phyloP scores from a whole-genome alignment of 2,888 invertebrate genomes.

The Campoplex capitator region DNA sequence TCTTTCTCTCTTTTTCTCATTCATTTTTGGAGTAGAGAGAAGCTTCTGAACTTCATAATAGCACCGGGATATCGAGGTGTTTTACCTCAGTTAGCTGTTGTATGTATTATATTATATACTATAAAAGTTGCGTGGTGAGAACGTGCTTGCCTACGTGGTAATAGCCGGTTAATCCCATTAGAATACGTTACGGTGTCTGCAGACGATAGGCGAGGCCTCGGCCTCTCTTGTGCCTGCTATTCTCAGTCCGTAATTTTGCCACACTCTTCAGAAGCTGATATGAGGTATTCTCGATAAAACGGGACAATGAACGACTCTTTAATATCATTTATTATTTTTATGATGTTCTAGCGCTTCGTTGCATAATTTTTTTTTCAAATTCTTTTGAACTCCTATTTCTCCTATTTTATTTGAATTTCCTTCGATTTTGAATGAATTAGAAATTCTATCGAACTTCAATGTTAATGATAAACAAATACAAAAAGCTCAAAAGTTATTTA shows the following conservation, averaged over 20 bases:
- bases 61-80: slow-evolving; percentile 12
- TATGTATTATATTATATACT: slow-evolving; percentile 5
- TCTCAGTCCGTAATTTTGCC: slow-evolving; percentile 49
- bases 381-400: too few relatives aligned
- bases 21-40: slow-evolving; percentile 48
- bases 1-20: slow-evolving; percentile 72
- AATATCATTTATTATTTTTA: not conserved
- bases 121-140: slow-evolving; percentile 67
- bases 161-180: slow-evolving; percentile 80
- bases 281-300: not conserved
- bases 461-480: too few relatives aligned
- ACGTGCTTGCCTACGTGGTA: slow-evolving; percentile 75
- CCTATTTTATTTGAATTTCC: too few relatives aligned
- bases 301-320: not conserved
- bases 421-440: too few relatives aligned
- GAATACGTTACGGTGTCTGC: slow-evolving; percentile 77
- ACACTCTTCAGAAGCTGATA: slow-evolving; percentile 53
- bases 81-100: slow-evolving; percentile 6
- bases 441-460: too few relatives aligned
- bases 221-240: slow-evolving; percentile 57
- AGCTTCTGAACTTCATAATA: slow-evolving; percentile 19
- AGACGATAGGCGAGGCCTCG: slow-evolving; percentile 68
- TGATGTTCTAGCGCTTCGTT: too few relatives aligned
- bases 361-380: too few relatives aligned
- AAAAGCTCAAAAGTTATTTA: too few relatives aligned